phyloP scores from a whole-genome alignment of 1,140 invertebrate species.

The Subanguina moxae region DNA sequence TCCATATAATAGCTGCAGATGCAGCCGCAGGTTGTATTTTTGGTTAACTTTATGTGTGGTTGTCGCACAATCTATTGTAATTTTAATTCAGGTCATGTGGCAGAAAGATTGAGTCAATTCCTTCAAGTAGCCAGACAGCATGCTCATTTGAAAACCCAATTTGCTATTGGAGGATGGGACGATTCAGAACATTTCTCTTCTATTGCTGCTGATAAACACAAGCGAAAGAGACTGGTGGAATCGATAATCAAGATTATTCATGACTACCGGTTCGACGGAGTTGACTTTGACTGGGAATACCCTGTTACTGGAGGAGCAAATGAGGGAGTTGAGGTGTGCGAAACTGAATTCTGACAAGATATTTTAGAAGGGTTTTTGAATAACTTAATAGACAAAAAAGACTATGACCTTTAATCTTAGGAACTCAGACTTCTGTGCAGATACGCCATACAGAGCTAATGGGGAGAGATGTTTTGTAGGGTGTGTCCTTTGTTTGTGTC shows the following conservation, averaged over 20 bases:
- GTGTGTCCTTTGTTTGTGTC: no score
- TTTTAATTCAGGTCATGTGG: not conserved
- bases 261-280: constrained; percentile 83
- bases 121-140: constrained; percentile 3
- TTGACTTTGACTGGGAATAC: constrained; percentile 94
- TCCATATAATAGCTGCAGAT: not conserved
- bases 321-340: constrained; percentile 60
- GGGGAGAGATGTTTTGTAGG: no score
- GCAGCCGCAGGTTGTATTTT: constrained; percentile 5
- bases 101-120: not conserved
- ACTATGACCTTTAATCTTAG: no score
- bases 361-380: no score
- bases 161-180: constrained; percentile 56
- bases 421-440: no score
- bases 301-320: constrained; percentile 67
- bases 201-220: not conserved
- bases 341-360: constrained; percentile 7
- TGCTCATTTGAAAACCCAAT: constrained; percentile 8
- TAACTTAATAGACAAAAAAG: no score
- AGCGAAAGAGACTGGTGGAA: constrained; percentile 71
- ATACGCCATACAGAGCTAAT: no score
- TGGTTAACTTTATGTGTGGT: not conserved
- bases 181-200: constrained; percentile 51
- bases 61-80: not conserved
- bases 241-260: constrained; percentile 85